A percentile compares a stretch with the other conserved stretches of the same genome.
These are phyloP conservation scores for Ips nitidus DNA, from an alignment of 1,140 invertebrate genomes.

Conservation along the genomic window DNA sequence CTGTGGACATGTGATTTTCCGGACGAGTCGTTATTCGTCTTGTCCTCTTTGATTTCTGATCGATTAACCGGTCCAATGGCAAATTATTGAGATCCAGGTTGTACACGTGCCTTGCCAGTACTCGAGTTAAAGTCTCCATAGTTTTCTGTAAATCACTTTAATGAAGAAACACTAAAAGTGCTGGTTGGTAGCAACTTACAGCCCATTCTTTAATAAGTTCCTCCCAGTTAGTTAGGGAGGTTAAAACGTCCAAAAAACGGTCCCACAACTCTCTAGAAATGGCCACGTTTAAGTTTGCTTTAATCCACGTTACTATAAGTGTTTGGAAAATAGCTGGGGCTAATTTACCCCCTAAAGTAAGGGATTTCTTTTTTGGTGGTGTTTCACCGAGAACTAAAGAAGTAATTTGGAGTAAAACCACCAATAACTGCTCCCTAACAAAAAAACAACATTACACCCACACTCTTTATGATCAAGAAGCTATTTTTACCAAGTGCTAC, in stretches of 20 bases:
- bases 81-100: conserved; percentile 88
- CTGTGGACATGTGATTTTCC: conserved; percentile 42
- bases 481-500: conserved; percentile 77
- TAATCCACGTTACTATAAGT: conserved; percentile 96
- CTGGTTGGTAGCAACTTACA: conserved; percentile 59
- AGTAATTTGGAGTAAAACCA: conserved; percentile 90
- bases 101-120: conserved; percentile 91
- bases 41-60: conserved; percentile 64
- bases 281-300: conserved; percentile 92
- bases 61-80: conserved; percentile 80
- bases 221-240: conserved; percentile 89
- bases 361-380: conserved; percentile 73
- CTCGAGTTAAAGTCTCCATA: conserved; percentile 90
- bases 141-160: conserved; percentile 73
- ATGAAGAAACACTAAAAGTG: conserved; percentile 5
- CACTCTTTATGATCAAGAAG: background rate
- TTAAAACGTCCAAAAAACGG: conserved; percentile 85
- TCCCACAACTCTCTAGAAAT: conserved; percentile 88
- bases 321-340: conserved; percentile 94
- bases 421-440: conserved; percentile 79
- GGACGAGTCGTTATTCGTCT: conserved; percentile 41
- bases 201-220: conserved; percentile 96
- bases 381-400: conserved; percentile 82
- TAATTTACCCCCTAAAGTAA: conserved; percentile 77
- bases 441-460: background rate